A percentile compares a stretch with the other conserved stretches of the same genome.
phyloP scores from a whole-genome alignment of 64 coral and sea anemone species.

The Actinia tenebrosa region DNA sequence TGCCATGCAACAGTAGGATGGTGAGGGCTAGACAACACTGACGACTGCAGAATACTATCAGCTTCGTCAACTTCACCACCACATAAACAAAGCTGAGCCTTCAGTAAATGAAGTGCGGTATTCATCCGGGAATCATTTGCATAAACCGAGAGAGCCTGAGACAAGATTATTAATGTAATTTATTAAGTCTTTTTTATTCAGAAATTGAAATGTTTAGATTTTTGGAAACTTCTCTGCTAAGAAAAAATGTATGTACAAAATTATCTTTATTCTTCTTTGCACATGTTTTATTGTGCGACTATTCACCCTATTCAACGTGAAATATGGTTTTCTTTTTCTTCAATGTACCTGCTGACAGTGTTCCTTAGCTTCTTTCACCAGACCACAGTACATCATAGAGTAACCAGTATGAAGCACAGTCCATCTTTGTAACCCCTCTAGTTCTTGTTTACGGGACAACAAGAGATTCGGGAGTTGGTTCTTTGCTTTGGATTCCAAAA shows the following conservation, averaged over 20 bases:
- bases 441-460: conserved; percentile 28
- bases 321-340: neutral
- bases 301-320: too few relatives aligned
- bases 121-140: conserved; percentile 26
- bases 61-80: conserved; percentile 54
- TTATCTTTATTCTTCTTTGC: too few relatives aligned
- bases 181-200: too few relatives aligned
- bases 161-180: neutral
- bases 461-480: conserved; percentile 49
- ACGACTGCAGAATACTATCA: conserved; percentile 63
- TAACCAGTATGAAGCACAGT: conserved; percentile 63
- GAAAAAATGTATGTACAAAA: too few relatives aligned
- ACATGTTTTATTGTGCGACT: too few relatives aligned
- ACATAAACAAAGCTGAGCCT: conserved; percentile 69
- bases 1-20: conserved; percentile 76
- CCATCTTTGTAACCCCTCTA: conserved; percentile 61
- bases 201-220: too few relatives aligned
- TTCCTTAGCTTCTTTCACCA: conserved; percentile 40
- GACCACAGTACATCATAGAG: conserved; percentile 45
- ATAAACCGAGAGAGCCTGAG: conserved; percentile 56
- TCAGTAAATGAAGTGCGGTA: conserved; percentile 72
- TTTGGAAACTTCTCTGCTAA: too few relatives aligned
- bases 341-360: conserved; percentile 59
- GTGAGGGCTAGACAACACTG: conserved; percentile 69
- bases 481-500: conserved; percentile 36